Percentiles rank a stretch among this genome's conserved stretches.
phyloP scores from a whole-genome alignment of 1,140 invertebrate species.

The Nixonia krombeini region DNA sequence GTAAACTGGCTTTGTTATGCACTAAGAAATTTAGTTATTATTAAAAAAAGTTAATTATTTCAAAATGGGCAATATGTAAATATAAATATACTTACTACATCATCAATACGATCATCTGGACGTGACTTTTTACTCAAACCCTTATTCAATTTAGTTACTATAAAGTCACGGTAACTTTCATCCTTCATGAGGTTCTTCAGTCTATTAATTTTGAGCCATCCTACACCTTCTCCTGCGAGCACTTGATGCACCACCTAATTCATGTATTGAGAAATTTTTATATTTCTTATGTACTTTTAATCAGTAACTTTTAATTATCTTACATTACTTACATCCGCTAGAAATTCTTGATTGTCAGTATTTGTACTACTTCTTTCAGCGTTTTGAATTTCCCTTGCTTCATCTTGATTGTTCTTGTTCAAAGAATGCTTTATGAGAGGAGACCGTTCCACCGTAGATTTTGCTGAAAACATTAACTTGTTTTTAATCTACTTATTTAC shows the following conservation, averaged over 20 bases:
- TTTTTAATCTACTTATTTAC: neutral
- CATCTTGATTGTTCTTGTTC: slow-evolving; percentile 76
- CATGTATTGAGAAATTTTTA: slow-evolving; percentile 22
- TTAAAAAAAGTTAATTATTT: no score
- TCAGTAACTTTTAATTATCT: neutral
- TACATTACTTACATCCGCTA: slow-evolving; percentile 80
- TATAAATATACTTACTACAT: slow-evolving; percentile 84
- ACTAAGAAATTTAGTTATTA: slow-evolving; percentile 72
- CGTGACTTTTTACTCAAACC: slow-evolving; percentile 94
- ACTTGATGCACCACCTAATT: slow-evolving; percentile 93
- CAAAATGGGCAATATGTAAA: no score
- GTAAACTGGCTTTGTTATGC: slow-evolving; percentile 89
- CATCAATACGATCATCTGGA: slow-evolving; percentile 97
- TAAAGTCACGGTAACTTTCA: slow-evolving; percentile 97
- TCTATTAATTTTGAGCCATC: slow-evolving; percentile 95
- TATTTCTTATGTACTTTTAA: slow-evolving; percentile 12
- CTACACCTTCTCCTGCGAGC: slow-evolving; percentile 95
- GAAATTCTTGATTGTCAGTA: slow-evolving; percentile 88
- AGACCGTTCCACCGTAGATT: slow-evolving; percentile 85
- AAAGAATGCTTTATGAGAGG: slow-evolving; percentile 89
- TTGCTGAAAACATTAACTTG: neutral
- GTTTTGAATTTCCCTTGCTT: slow-evolving; percentile 76
- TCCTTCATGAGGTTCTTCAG: slow-evolving; percentile 99
- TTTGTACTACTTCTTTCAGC: slow-evolving; percentile 81
- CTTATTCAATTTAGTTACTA: slow-evolving; percentile 94